Conservation (phyloP, 1,140 invertebrate genomes). For the Eubasilissa regina region DNA sequence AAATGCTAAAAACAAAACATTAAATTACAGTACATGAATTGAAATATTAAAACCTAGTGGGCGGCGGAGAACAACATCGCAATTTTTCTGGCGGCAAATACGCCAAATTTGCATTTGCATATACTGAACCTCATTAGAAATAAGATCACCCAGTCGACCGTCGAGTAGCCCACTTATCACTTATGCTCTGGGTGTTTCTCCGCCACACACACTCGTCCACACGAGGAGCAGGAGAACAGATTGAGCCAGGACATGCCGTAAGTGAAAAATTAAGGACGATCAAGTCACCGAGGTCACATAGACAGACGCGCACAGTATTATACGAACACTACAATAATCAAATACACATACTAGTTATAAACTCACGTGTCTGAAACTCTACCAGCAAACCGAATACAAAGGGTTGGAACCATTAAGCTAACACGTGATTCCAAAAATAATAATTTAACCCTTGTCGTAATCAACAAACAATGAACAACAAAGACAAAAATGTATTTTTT, state of each 20-base stretch:
- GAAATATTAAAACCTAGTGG: no score
- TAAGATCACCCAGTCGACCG: neutral
- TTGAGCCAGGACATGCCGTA: slow-evolving; percentile 46
- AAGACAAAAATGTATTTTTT: no score
- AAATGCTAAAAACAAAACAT: no score
- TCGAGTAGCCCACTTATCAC: slow-evolving; percentile 15
- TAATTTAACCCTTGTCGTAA: no score
- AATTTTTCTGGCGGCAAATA: slow-evolving; percentile 3
- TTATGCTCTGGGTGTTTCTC: slow-evolving; percentile 4
- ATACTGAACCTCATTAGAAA: slow-evolving; percentile 22
- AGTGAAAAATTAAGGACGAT: slow-evolving; percentile 49
- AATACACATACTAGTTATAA: neutral
- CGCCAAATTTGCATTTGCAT: neutral
- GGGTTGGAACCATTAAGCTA: no score
- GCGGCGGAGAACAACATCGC: no score
- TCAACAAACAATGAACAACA: no score
- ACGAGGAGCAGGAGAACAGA: slow-evolving; percentile 12
- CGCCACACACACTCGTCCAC: neutral
- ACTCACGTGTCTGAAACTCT: neutral
- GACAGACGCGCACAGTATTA: slow-evolving; percentile 1
- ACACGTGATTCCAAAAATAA: no score
- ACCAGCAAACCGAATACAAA: neutral
- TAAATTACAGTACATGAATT: no score
- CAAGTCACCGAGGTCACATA: slow-evolving; percentile 43
- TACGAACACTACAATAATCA: neutral